These are phyloP conservation scores for Saccopteryx bilineata DNA, from an alignment of 2,113 vertebrate genomes.

Conservation along the genomic window DNA sequence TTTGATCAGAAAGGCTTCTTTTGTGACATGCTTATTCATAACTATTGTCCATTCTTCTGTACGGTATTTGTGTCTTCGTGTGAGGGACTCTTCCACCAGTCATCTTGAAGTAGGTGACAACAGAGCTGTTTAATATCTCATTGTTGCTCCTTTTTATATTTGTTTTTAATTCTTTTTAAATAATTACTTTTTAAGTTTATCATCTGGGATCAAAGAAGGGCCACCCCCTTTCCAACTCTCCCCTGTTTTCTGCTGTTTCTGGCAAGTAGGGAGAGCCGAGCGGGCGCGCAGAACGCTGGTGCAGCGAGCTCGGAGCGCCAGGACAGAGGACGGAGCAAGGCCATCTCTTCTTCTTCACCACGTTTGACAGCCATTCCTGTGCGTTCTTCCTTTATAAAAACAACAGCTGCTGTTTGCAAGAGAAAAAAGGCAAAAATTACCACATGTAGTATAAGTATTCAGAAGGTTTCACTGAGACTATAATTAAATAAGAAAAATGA, in stretches of 20 bases:
- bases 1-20: not conserved
- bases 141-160: not conserved
- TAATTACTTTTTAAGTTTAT: conserved; percentile 12
- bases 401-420: not conserved
- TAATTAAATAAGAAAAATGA: conserved; percentile 32
- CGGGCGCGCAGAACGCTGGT: not conserved
- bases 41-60: not conserved
- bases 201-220: conserved; percentile 34
- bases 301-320: not conserved
- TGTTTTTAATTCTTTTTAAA: conserved; percentile 28
- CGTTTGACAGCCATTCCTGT: fast-evolving
- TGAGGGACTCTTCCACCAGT: not conserved
- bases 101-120: not conserved
- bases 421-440: not conserved
- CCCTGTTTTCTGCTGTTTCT: not conserved
- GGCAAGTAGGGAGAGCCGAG: not conserved
- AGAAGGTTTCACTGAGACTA: not conserved
- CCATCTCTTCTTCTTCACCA: not conserved
- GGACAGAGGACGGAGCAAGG: not conserved
- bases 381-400: not conserved
- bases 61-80: not conserved
- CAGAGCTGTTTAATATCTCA: not conserved
- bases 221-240: not conserved
- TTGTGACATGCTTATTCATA: not conserved
- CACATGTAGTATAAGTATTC: not conserved